Base-by-base conservation (phyloP, 2,888 invertebrate species). In the Hydrotaea cyrtoneurina region DNA sequence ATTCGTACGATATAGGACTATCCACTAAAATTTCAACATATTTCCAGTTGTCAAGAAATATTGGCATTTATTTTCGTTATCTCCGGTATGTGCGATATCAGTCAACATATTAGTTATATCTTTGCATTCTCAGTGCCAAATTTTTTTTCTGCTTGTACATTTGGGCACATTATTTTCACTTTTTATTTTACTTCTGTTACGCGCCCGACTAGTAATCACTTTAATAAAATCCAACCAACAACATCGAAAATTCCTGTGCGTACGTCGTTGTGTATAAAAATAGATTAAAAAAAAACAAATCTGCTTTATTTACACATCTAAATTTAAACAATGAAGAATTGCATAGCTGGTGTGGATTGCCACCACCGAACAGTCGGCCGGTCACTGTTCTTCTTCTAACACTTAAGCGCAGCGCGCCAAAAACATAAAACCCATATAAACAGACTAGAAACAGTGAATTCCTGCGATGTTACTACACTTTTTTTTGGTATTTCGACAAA, bases 241-340 rank as follows among this genome's bases (percentile, higher is more conserved):
- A 17, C 11, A 50, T 43, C 46, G 31, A 23, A 23, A 77, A 75
- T 80, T 83, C 74, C 83, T 77, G 77, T 78, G 77, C 83, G 69
- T 83, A 73, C 36, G 76, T 72, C 59, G 62, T 62, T 57, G 64
- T 43, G 15, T 73, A 77, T 77, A 80, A 83, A 83, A 80, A 78
- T 80, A 83, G 76, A 57, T 55, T 31, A 21, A 59, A 36, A 50
- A 43, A 17, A 36, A 21, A 59, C 39, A 39, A 11, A 8, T 31
- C 53, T 26, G 26, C 36, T 46, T n/a, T 23, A 69, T 46, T 69
- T 23, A 69, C 21, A 21, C 21, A 69, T 43, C 21, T 39, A 39
- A 19, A 66, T 39, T 39, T 39, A 66, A 4, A 66, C 21, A 46
- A 7, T 15, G 15, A 21, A 23, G 23, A 5, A 69, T 23, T 46